Base-by-base conservation (phyloP, 2,888 invertebrate species). In the Lobophora halterata region DNA sequence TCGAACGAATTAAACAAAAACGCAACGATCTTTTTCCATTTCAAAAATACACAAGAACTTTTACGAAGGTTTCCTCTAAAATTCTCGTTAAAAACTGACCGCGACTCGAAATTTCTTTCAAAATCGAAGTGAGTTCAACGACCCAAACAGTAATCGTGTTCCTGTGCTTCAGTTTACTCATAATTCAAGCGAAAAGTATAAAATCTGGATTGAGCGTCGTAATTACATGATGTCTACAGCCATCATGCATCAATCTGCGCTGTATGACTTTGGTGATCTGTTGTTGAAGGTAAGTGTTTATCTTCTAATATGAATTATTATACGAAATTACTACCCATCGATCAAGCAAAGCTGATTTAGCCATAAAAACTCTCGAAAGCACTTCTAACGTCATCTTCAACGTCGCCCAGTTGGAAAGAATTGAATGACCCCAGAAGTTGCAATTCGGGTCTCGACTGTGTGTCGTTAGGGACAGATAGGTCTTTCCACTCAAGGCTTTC, bases 201-300 rank as follows among this genome's bases (percentile, higher is more conserved):
- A 68, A 78, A 63, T 71, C 79, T 85, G 86, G 85, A 86, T 78
- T 76, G 73, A 82, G 82, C 82, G 83, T 60, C 71, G 70, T 79
- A 67, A 61, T 74, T 71, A 72, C 81, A 90, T 79, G 74, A 93
- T 93, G 93, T 93, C 93, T 86, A 92, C 93, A 63, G 93, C 92
- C 79, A 92, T 93, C 81, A 93, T 93, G 93, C 91, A 91, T 83
- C 91, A 90, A 85, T 89, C 91, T 83, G 90, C 92, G 72, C 90
- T 92, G 89, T 93, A 91, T 87, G 93, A 93, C 70, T 92, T 93
- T 88, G 91, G 91, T 89, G 93, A 93, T 80, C 89, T 91, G 81
- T 87, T 92, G 67, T 89, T 91, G 77, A 92, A 92, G 92, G 92
- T 92, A 90, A 82, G 79, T 69, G 50, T 19, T 31, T 3, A n/a